Percentiles rank a stretch among this genome's conserved stretches.
phyloP scores from a whole-genome alignment of 2,797 vertebrate species.

The Platyrinchus mystaceus region DNA sequence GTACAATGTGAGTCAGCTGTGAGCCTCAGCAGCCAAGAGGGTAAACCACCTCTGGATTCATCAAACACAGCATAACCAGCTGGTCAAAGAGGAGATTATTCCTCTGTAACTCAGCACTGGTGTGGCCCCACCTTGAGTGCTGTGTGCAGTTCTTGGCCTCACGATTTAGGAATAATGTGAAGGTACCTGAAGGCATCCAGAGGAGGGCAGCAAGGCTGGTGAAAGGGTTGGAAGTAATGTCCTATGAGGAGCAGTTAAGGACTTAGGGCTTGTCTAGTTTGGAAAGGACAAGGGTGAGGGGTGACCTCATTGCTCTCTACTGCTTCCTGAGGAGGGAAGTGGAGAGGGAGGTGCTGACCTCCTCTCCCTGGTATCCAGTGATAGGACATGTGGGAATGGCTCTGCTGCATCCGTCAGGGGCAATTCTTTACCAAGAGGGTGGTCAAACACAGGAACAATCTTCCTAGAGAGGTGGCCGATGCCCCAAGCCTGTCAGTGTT shows the following conservation, averaged over 20 bases:
- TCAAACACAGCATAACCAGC: neutral
- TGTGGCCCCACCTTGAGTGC: neutral
- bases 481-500: neutral
- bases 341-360: neutral
- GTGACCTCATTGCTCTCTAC: neutral
- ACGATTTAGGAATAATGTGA: neutral
- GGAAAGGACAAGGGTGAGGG: neutral
- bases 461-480: neutral
- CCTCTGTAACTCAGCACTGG: accelerated
- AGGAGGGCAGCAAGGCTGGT: neutral
- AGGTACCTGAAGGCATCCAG: neutral
- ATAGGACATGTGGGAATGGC: neutral
- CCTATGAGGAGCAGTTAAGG: neutral
- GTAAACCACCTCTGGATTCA: neutral
- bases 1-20: accelerated
- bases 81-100: neutral
- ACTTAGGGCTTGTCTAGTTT: neutral
- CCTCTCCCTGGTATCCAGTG: neutral
- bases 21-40: neutral
- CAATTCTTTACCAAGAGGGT: neutral
- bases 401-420: neutral
- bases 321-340: neutral
- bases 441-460: neutral
- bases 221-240: neutral
- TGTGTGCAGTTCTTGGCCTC: neutral